Evolutionary conservation across 1,140 invertebrate species (phyloP), one percentile per base, ranked within the genome.

Genomic region (Onthophagus taurus): DNA sequence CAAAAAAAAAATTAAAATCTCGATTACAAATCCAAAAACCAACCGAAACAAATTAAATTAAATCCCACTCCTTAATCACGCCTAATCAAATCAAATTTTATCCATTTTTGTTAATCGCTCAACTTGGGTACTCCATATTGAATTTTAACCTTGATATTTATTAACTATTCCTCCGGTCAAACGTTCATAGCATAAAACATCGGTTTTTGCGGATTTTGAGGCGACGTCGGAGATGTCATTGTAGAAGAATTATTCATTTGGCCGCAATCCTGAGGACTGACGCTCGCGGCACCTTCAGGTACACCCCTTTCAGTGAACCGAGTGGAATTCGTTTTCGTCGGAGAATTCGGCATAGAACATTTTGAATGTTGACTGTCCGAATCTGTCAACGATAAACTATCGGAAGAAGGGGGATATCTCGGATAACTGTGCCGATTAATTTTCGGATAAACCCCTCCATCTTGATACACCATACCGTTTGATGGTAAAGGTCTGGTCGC

Each of bases 141-240:
- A 51, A 54, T 49, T 24, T 42, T 52, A 9, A 59, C 51, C 31
- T 49, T 58, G 31, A 59, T 57, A 30, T 53, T 48, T n/a, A n/a
- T n/a, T 41, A 68, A 66, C 68, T 71, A 72, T 61, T 70, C 65
- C 49, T 66, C 66, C 48, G 64, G 67, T 75, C 70, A 75, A 53
- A 75, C 72, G 48, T 75, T 75, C 73, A 75, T 75, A 2, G 73
- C 72, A 48, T 75, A 75, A 57, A 73, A 75, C 11, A 75, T 57
- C 9, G 72, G 68, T 53, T 74, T 74, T 26, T 47, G 42, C 1
- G 53, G 57, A 24, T 66, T 60, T 31, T 67, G 58, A 12, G 61
- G 57, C 12, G 60, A 59, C 11, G 65, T 67, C 4, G 68, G 67
- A 16, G 70, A 71, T 5, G 70, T 65, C 58, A 70, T 68, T 17